Evolutionary conservation across 2,888 invertebrate genomes (phyloP), one percentile per base, ranked within the genome.

Genomic region (Drosophila gaucha): DNA sequence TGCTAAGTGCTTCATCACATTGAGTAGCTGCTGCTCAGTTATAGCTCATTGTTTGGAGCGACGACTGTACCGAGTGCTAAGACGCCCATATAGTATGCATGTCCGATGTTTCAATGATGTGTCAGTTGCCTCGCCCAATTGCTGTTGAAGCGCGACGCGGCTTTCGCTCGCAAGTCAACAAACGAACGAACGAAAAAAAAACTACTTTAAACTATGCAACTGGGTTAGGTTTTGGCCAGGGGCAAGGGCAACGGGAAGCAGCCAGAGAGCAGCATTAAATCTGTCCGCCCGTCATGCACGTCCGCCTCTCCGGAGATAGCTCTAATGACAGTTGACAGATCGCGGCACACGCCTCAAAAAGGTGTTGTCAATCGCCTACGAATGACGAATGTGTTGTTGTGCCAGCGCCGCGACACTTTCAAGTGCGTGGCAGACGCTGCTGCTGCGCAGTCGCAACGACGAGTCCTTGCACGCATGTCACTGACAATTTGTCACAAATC

Each of bases 341-440:
- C 55, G 63, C 66, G 72, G 62, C 78, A 64, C 68, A 82, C 85
- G 85, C 74, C 74, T 77, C 51, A 22, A 50, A 71, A 43, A 43
- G 33, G 43, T 55, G 49, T 35, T 72, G 66, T 78, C 62, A 68
- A 70, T 67, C 73, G 67, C 51, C 63, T 59, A 59, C 69, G 68
- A 74, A 62, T 86, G 86, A 89, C 83, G 86, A 82, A 86, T 89
- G 80, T 83, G 80, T 82, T 86, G 87, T 85, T 84, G 65, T 83
- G 85, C 79, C 83, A 74, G 59, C 67, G 38, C 47, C 50, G 73
- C 78, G 86, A 86, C 89, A 89, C 51, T 74, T 82, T 89, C 88
- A 83, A 86, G 86, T 87, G 80, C 33, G 47, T 18, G 41, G 60
- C 50, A 57, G 43, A 16, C 56, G 22, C 33, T 14, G 22, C 33